Base-by-base conservation (phyloP, 1,140 invertebrate species). In the Hestina assimilis region DNA sequence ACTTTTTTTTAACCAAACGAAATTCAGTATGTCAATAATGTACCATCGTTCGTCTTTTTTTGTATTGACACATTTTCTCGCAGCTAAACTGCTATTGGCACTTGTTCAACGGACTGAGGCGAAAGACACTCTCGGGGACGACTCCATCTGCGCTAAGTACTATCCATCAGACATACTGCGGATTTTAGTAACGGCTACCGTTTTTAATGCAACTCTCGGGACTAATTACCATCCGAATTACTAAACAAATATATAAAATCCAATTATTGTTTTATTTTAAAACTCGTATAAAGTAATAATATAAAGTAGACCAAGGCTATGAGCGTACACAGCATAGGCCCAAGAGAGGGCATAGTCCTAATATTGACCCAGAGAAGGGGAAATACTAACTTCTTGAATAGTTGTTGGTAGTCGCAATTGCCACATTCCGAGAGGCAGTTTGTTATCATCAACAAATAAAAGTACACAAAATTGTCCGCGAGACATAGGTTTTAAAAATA, bases 91-190 rank as follows among this genome's bases (percentile, higher is more conserved):
- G 59, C 68, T 65, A 81, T 85, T 83, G 80, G 79, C 77, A 76
- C 67, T 69, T 79, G 79, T 75, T 83, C 71, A 83, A 81, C 79
- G 71, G 66, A 50, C 74, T 75, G 75, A 40, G 76, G 72, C 72
- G 59, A 81, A 86, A 70, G 66, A 68, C 75, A 69, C 83, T 76
- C 80, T 23, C 56, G 83, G 79, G 83, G 72, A 66, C 75, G 66
- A 81, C 81, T 83, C 71, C 68, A 78, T 79, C 73, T 78, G 69
- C 68, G 72, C 67, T 75, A 79, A 82, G 78, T 75, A 68, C 71
- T 71, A 86, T 86, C 80, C 79, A 82, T 86, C 80, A 78, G 66
- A 55, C 54, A 63, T 68, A 72, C 69, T 70, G 61, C 69, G 73
- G 66, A 72, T 75, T 76, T 77, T 69, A 76, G 69, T 61, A 68